Percentiles rank a stretch among this genome's conserved stretches.
Evolutionary conservation across 2,797 vertebrate genomes (phyloP).

Genomic region (Thamnophis elegans): DNA sequence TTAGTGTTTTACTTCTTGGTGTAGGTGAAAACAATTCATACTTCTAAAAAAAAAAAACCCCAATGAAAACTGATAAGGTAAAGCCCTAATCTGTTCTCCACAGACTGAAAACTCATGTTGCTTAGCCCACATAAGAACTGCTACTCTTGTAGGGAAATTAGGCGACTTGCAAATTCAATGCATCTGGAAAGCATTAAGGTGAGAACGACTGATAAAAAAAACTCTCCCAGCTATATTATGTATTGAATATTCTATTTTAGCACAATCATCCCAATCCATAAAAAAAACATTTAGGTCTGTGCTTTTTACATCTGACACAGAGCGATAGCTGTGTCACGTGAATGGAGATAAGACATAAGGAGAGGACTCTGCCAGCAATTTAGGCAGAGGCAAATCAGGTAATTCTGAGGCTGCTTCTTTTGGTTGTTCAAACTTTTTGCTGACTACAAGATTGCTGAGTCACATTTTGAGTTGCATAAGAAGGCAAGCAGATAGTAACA

Average conservation of each 20-base stretch:
- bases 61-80: neutral
- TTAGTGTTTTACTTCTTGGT: neutral
- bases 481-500: conserved; percentile 12
- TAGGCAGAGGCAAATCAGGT: conserved; percentile 21
- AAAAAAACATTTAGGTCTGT: neutral
- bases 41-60: neutral
- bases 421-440: neutral
- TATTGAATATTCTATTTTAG: neutral
- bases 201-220: neutral
- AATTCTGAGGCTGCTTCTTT: conserved; percentile 27
- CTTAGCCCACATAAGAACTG: neutral
- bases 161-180: neutral
- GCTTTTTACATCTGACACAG: conserved; percentile 11
- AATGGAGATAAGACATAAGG: conserved; percentile 44
- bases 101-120: neutral
- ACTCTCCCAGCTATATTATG: neutral
- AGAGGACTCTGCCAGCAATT: conserved; percentile 25
- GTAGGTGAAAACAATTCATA: neutral
- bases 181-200: neutral
- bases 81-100: neutral
- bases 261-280: neutral
- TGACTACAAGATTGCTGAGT: conserved; percentile 26
- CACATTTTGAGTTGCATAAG: neutral
- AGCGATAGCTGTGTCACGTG: conserved; percentile 17
- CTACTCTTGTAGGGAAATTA: neutral